These are phyloP conservation scores for Heliconius ismenius DNA, from an alignment of 2,888 invertebrate species.

Conservation along the genomic window DNA sequence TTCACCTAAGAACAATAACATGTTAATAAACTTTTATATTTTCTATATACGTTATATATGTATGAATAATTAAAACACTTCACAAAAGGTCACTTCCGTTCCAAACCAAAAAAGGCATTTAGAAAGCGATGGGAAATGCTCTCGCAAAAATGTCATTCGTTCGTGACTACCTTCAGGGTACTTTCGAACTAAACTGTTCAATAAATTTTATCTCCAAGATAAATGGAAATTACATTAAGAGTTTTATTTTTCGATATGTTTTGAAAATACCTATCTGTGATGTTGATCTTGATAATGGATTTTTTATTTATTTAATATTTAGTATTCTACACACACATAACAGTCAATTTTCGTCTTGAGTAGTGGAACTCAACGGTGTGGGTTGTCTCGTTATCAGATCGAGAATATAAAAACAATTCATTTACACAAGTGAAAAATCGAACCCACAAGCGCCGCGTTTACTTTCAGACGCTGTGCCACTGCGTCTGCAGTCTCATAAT, in stretches of 20 bases:
- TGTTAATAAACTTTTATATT: not conserved
- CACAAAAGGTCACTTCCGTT: slow-evolving; percentile 12
- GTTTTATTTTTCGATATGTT: not conserved
- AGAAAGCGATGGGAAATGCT: slow-evolving; percentile 54
- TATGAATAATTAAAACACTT: slow-evolving; percentile 2
- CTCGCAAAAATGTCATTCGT: slow-evolving; percentile 59
- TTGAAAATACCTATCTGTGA: not conserved
- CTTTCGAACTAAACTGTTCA: slow-evolving; percentile 66
- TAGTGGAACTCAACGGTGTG: no score
- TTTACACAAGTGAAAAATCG: no score
- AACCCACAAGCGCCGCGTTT: no score
- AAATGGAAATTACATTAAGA: not conserved
- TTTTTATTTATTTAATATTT: no score
- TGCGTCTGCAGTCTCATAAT: no score
- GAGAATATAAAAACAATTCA: no score
- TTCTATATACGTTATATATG: not conserved
- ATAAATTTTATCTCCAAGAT: slow-evolving; percentile 9
- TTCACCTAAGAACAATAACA: not conserved
- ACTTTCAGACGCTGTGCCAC: no score
- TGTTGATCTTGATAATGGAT: not conserved
- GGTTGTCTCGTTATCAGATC: no score
- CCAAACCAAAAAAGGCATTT: slow-evolving; percentile 48
- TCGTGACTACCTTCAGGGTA: slow-evolving; percentile 64
- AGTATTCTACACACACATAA: no score
- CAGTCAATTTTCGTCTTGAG: no score